phyloP scores from a whole-genome alignment of 2,113 vertebrate species.

The Leucopternis melanops region DNA sequence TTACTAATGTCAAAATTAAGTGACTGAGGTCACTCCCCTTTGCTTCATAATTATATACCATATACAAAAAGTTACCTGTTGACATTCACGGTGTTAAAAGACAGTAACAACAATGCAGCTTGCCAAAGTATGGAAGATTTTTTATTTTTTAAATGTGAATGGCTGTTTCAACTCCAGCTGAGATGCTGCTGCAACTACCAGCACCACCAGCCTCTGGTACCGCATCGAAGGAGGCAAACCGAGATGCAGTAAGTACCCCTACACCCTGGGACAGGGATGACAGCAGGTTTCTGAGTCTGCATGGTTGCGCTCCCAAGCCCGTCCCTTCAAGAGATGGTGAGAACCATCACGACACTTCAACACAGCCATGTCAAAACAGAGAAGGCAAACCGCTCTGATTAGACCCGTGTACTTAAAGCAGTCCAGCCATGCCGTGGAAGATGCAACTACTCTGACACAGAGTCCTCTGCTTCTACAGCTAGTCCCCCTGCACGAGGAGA shows the following conservation, averaged over 20 bases:
- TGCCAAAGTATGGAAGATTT: background rate
- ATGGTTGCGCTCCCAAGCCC: fast-evolving
- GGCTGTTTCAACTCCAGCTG: background rate
- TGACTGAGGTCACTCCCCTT: background rate
- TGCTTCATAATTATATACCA: background rate
- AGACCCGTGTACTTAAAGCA: background rate
- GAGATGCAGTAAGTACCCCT: background rate
- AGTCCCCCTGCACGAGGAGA: background rate
- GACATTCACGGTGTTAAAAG: background rate
- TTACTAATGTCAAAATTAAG: background rate
- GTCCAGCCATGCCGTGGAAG: background rate
- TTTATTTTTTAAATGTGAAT: background rate
- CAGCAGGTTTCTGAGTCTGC: background rate
- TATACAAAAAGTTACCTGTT: background rate
- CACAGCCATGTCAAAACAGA: background rate
- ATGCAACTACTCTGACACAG: background rate
- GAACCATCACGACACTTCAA: background rate
- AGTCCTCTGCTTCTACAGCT: background rate
- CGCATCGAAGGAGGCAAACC: fast-evolving
- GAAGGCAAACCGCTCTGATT: background rate
- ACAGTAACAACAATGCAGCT: fast-evolving
- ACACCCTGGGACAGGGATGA: background rate
- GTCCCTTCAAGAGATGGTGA: background rate
- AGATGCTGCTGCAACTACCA: background rate
- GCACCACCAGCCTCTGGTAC: background rate